Percentiles rank a stretch among this genome's conserved stretches.
Evolutionary conservation across 2,888 invertebrate genomes (phyloP).

Genomic region (Schrankia costaestrigalis): DNA sequence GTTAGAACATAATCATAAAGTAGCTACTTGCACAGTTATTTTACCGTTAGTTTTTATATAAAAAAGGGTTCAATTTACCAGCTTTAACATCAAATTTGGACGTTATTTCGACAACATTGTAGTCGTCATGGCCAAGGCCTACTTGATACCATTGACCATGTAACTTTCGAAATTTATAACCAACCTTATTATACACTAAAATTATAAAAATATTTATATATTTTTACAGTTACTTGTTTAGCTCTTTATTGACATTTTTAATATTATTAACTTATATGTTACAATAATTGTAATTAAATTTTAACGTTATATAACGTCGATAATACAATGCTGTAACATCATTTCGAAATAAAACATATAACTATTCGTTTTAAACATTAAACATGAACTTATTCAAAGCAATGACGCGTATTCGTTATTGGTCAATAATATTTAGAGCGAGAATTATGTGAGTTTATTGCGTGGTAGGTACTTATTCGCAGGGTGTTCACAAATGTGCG

Average conservation of each 20-base stretch:
- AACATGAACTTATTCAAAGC: conserved; percentile 23
- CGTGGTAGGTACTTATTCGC: conserved; percentile 27
- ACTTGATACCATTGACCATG: conserved; percentile 31
- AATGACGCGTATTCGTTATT: conserved; percentile 28
- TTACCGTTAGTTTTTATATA: conserved; percentile 16
- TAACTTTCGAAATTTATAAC: conserved; percentile 33
- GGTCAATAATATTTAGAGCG: conserved; percentile 31
- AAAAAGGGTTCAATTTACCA: conserved; percentile 23
- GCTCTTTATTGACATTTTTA: neutral
- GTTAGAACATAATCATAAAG: conserved; percentile 8
- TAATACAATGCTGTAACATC: conserved; percentile 16
- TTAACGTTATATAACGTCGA: neutral
- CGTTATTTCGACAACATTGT: conserved; percentile 28
- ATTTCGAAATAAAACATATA: conserved; percentile 21
- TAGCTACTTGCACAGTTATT: conserved; percentile 1
- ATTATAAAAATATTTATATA: no score
- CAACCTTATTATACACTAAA: no score
- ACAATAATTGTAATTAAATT: neutral
- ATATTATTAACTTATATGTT: neutral
- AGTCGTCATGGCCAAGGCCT: conserved; percentile 38
- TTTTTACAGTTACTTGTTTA: conserved; percentile 24
- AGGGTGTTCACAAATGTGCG: conserved; percentile 24
- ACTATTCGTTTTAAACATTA: conserved; percentile 16
- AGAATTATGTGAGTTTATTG: conserved; percentile 36
- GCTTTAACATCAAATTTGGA: conserved; percentile 15